Evolutionary conservation across 2,113 vertebrate species (phyloP), one percentile per base, ranked within the genome.

Genomic region (Daphoenositta chrysoptera): DNA sequence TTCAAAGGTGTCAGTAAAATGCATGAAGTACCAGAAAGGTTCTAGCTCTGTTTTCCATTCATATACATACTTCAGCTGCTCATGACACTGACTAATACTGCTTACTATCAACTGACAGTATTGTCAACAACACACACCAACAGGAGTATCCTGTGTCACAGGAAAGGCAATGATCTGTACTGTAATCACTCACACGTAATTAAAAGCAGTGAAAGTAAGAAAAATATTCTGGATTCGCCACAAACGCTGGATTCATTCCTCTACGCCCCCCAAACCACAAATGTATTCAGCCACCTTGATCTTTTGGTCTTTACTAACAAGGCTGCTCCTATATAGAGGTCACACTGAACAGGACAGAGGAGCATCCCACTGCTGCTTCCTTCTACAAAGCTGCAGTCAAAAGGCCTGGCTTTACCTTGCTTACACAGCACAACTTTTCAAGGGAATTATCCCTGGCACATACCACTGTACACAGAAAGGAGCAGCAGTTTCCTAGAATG

Each of bases 231-330:
- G 5, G 50, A 80, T 76, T 65, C 42, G 16, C 1, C 10, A 14
- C 1, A 3, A 61, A 60, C 8, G 22, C 37, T 45, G 30, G 48
- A n/a, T 48, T 86, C 39, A 7, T 37, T 27, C 20, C 45, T 24
- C 37, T 21, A 1, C 0, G 0, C 3, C 7, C 5, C 10, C 1
- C 7, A 84, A 71, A 44, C 35, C 33, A 72, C 21, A 47, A 12
- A 53, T 9, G 5, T 28, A 44, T 47, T 54, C 53, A 73, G 30
- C 8, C 44, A 85, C 28, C 51, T 60, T 50, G 47, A 44, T 13
- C 58, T 66, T 68, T 51, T 37, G 22, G 27, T 75, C 22, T 9
- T 63, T 45, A 53, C n/a, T 65, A 84, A 75, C 9, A 26, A 57
- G 48, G 48, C 17, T 83, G 40, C 31, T 64, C n/a, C 44, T 57